phyloP scores from a whole-genome alignment of 2,888 invertebrate species.

The Pachliopta kotzebuea region DNA sequence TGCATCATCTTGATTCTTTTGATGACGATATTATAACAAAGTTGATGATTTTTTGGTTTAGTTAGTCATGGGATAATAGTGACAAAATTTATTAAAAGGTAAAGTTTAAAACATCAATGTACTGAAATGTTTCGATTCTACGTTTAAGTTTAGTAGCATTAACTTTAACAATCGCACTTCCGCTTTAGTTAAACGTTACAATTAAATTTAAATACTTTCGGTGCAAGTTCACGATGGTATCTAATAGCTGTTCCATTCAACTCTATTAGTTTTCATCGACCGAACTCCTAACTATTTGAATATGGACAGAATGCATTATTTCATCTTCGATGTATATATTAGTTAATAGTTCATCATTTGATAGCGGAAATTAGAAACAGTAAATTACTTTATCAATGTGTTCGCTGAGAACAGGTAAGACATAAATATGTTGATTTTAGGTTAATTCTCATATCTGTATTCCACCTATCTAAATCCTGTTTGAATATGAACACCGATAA shows the following conservation, averaged over 20 bases:
- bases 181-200: not conserved
- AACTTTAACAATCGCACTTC: not conserved
- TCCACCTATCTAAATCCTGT: constrained; percentile 4
- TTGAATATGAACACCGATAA: not conserved
- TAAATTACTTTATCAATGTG: constrained; percentile 7
- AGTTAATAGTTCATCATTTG: constrained; percentile 13
- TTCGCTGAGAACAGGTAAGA: constrained; percentile 7
- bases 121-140: not conserved
- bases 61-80: too few relatives aligned
- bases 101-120: not conserved
- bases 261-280: constrained; percentile 7
- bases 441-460: constrained; percentile 17
- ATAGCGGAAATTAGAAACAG: constrained; percentile 11
- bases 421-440: constrained; percentile 6
- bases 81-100: too few relatives aligned
- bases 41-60: too few relatives aligned
- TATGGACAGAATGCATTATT: constrained; percentile 7
- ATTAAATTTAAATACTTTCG: constrained; percentile 12
- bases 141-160: not conserved
- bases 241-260: constrained; percentile 4
- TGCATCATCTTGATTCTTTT: too few relatives aligned
- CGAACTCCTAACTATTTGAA: constrained; percentile 6
- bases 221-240: constrained; percentile 3
- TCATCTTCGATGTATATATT: constrained; percentile 8
- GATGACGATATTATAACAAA: too few relatives aligned